Evolutionary conservation across 2,113 vertebrate species (phyloP), one percentile per base, ranked within the genome.

Genomic region (Prochilodus magdalenae): DNA sequence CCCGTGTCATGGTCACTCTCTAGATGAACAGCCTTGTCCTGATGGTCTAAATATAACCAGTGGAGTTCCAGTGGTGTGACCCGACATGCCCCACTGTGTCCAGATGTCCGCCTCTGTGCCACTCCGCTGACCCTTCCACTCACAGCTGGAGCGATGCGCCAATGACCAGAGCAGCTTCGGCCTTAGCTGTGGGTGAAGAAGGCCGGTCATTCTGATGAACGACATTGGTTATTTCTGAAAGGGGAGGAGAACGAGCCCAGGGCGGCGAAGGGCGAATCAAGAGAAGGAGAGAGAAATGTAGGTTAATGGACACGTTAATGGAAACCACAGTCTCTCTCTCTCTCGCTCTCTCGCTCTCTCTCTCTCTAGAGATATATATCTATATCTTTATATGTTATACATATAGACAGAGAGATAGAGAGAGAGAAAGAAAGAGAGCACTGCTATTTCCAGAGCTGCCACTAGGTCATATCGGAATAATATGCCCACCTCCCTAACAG

Each of bases 281-380:
- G 69, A 73, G 69, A 77, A 49, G 0, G 53, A 30, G 44, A 63
- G 47, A 33, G 73, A 55, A 82, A 85, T 73, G 75, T 82, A 75
- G 80, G 84, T 85, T 85, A 85, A 85, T 85, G 76, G 59, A 76
- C 75, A 71, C 71, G 80, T 85, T 85, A 85, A 85, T 85, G 75
- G 65, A 79, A 79, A 75, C 75, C 73, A 36, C 60, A 65, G n/a
- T 79, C 18, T 57, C 65, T 79, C 44, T 26, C 63, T 74, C 8
- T n/a, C 8, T n/a, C 14, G 0, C 10, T 13, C 33, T 40, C 8
- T n/a, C 1, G n/a, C n/a, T 22, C 27, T 7, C 1, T 33, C 63
- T 66, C 63, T 66, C 27, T 29, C 16, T 16, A 71, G 11, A n/a
- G 53, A 18, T 22, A 22, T 10, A 3, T 69, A 6, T 36, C 33